A percentile compares a stretch with the other conserved stretches of the same genome.
Evolutionary conservation across 2,888 invertebrate species (phyloP).

Genomic region (Leptothorax acervorum): DNA sequence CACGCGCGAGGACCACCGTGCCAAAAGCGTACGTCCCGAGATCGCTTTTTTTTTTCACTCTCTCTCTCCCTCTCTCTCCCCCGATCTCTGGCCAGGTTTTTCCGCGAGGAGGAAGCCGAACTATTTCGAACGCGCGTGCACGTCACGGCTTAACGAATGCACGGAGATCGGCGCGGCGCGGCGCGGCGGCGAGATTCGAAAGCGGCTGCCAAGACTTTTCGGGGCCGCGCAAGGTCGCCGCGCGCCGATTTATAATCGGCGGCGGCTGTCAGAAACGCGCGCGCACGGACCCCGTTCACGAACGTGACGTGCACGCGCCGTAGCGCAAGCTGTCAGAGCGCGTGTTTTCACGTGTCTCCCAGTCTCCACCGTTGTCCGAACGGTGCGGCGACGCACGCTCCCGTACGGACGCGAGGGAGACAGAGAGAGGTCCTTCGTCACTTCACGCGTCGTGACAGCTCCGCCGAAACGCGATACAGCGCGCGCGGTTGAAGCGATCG

Average conservation of each 20-base stretch:
- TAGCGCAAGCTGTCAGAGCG: conserved; percentile 40
- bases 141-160: conserved; percentile 35
- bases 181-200: conserved; percentile 15
- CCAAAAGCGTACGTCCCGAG: conserved; percentile 51
- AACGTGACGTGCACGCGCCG: conserved; percentile 41
- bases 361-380: not conserved
- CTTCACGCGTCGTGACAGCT: conserved; percentile 7
- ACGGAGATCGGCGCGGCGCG: conserved; percentile 1
- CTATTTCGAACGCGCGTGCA: conserved; percentile 31
- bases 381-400: conserved; percentile 1
- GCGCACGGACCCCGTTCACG: conserved; percentile 28
- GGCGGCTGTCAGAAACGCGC: conserved; percentile 51
- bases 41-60: not conserved
- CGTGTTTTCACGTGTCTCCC: conserved; percentile 42
- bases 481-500: not conserved
- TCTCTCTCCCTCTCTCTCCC: not conserved
- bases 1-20: conserved; percentile 48
- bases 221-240: conserved; percentile 70
- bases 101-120: conserved; percentile 10
- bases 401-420: conserved; percentile 1
- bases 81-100: conserved; percentile 6
- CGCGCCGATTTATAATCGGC: conserved; percentile 51
- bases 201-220: conserved; percentile 65
- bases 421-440: not conserved
- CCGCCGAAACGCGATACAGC: not conserved